These are phyloP conservation scores for Drosophila nr. perissopoda DNA, from an alignment of 2,888 invertebrate species.

Conservation along the genomic window DNA sequence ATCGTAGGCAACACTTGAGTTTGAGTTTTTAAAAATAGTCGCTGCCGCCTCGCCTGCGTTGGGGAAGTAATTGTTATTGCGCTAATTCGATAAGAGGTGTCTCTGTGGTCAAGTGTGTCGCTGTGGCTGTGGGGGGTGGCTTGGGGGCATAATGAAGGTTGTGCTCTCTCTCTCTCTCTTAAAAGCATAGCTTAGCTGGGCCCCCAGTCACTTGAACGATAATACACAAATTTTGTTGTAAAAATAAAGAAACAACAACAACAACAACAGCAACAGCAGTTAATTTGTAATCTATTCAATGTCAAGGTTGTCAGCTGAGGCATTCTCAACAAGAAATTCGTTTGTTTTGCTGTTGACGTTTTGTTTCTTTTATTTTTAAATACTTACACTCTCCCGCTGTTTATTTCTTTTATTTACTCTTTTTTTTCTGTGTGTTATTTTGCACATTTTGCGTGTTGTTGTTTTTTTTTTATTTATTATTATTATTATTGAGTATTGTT, in stretches of 20 bases:
- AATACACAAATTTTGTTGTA: constrained; percentile 31
- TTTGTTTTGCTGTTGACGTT: constrained; percentile 58
- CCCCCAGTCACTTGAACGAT: constrained; percentile 18
- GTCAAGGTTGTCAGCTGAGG: constrained; percentile 71
- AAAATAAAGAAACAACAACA: constrained; percentile 38
- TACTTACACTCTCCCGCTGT: constrained; percentile 34
- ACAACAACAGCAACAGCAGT: constrained; percentile 12
- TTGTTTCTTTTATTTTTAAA: constrained; percentile 28
- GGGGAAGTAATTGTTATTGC: constrained; percentile 46
- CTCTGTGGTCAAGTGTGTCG: constrained; percentile 14
- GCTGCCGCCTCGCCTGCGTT: constrained; percentile 7
- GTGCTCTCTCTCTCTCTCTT: neutral
- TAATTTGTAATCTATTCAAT: constrained; percentile 74
- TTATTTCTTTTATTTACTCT: constrained; percentile 37
- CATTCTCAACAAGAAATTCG: constrained; percentile 55
- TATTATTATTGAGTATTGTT: constrained; percentile 62
- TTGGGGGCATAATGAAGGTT: constrained; percentile 3
- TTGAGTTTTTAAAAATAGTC: constrained; percentile 54
- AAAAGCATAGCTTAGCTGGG: constrained; percentile 6
- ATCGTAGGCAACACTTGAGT: constrained; percentile 36
- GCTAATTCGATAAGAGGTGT: constrained; percentile 57
- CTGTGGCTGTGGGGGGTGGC: neutral
- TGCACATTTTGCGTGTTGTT: constrained; percentile 29
- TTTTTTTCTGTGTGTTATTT: constrained; percentile 21
- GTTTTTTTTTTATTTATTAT: constrained; percentile 37